A percentile compares a stretch with the other conserved stretches of the same genome.
Evolutionary conservation across 2,797 vertebrate genomes (phyloP).

Genomic region (Limnodromus scolopaceus): DNA sequence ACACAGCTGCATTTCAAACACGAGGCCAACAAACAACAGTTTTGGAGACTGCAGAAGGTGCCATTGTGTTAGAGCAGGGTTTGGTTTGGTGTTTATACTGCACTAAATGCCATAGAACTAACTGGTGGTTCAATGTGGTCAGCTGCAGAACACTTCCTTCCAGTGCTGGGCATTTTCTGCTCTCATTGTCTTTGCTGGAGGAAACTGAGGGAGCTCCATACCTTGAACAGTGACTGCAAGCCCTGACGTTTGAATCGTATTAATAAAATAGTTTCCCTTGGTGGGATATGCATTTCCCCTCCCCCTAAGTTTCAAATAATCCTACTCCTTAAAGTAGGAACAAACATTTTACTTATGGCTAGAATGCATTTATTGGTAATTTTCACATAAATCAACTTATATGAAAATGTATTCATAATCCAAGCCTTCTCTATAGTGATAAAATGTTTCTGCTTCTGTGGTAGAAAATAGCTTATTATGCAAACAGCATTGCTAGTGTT

Average conservation of each 20-base stretch:
- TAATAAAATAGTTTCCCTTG: conserved; percentile 68
- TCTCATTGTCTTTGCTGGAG: neutral
- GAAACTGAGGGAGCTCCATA: neutral
- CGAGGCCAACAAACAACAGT: neutral
- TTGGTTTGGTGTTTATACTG: neutral
- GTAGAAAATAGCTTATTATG: conserved; percentile 85
- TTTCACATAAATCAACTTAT: conserved; percentile 85
- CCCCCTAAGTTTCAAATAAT: conserved; percentile 76
- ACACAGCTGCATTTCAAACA: neutral
- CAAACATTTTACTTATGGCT: conserved; percentile 82
- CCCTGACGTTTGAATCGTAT: conserved; percentile 52
- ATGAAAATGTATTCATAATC: conserved; percentile 86
- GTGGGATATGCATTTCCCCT: conserved; percentile 59
- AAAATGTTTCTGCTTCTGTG: conserved; percentile 83
- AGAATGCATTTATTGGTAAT: conserved; percentile 82
- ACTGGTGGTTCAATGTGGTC: neutral
- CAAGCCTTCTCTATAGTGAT: conserved; percentile 81
- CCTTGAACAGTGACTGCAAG: neutral
- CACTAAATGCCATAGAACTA: neutral
- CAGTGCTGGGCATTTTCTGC: neutral
- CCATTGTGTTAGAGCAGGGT: neutral
- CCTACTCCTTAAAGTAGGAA: conserved; percentile 76
- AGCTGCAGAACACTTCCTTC: neutral
- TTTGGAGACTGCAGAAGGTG: neutral
- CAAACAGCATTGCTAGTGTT: conserved; percentile 82